phyloP scores from a whole-genome alignment of 1,140 invertebrate genomes.

The Sarcophaga bullata region DNA sequence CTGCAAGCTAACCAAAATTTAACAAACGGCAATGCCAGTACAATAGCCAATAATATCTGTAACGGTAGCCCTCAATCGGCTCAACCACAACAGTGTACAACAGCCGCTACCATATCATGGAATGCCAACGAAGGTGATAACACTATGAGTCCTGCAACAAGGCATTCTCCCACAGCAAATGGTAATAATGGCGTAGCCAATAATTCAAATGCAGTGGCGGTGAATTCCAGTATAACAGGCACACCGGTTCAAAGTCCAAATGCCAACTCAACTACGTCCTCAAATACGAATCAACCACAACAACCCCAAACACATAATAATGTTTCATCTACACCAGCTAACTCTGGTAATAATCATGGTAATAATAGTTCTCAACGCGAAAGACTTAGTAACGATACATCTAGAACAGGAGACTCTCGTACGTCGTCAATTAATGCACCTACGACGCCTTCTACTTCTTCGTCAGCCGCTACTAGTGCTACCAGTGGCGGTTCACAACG shows the following conservation, averaged over 20 bases:
- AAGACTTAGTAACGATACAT: conserved; percentile 17
- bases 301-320: conserved; percentile 32
- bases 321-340: conserved; percentile 40
- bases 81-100: conserved; percentile 50
- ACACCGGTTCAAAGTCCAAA: conserved; percentile 57
- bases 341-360: conserved; percentile 31
- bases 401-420: conserved; percentile 52
- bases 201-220: not conserved
- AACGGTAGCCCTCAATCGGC: conserved; percentile 47
- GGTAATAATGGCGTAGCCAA: conserved; percentile 25
- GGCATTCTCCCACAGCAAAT: conserved; percentile 44
- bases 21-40: conserved; percentile 54
- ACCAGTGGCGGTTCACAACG: conserved; percentile 49
- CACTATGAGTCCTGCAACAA: conserved; percentile 21
- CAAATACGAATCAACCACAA: not conserved
- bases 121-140: conserved; percentile 42
- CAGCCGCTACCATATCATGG: not conserved
- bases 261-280: conserved; percentile 51
- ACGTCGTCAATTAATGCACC: conserved; percentile 39
- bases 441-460: conserved; percentile 51
- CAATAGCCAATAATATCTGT: not conserved
- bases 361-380: conserved; percentile 39
- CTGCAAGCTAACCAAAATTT: conserved; percentile 55
- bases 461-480: conserved; percentile 49
- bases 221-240: conserved; percentile 46